Evolutionary conservation across 2,113 vertebrate species (phyloP).

Genomic region (Cyphomyrus plagiostoma): DNA sequence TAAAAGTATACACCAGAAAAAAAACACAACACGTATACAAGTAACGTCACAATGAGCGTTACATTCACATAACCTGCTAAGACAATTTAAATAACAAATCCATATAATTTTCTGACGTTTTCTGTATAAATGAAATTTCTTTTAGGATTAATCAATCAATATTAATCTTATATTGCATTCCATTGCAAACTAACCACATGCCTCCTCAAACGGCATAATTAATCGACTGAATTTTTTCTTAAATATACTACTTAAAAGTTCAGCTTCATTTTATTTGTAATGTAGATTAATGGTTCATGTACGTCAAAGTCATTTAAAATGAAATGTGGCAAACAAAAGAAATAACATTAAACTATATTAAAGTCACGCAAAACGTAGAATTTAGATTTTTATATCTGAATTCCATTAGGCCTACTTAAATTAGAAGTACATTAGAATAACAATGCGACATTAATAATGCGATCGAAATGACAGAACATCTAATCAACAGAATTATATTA

Average conservation of each 20-base stretch:
- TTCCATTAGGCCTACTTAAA: background rate
- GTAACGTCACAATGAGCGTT: background rate
- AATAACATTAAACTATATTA: background rate
- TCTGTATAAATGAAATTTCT: background rate
- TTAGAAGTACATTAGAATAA: background rate
- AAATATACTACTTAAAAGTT: background rate
- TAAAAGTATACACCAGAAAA: background rate
- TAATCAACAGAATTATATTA: background rate
- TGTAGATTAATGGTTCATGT: background rate
- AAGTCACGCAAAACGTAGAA: background rate
- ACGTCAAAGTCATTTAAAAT: conserved; percentile 1
- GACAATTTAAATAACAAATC: background rate
- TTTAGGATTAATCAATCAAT: conserved; percentile 28
- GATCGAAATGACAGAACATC: background rate
- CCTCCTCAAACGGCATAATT: background rate
- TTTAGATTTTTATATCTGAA: background rate
- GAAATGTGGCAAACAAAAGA: background rate
- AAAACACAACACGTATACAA: background rate
- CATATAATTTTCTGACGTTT: background rate
- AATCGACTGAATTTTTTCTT: conserved; percentile 12
- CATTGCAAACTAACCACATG: conserved; percentile 17
- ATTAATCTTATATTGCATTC: conserved; percentile 19
- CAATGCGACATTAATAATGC: background rate
- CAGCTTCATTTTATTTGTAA: background rate
- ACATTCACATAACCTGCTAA: background rate